These are phyloP conservation scores for Malacosoma neustria DNA, from an alignment of 2,888 invertebrate species.

Conservation along the genomic window DNA sequence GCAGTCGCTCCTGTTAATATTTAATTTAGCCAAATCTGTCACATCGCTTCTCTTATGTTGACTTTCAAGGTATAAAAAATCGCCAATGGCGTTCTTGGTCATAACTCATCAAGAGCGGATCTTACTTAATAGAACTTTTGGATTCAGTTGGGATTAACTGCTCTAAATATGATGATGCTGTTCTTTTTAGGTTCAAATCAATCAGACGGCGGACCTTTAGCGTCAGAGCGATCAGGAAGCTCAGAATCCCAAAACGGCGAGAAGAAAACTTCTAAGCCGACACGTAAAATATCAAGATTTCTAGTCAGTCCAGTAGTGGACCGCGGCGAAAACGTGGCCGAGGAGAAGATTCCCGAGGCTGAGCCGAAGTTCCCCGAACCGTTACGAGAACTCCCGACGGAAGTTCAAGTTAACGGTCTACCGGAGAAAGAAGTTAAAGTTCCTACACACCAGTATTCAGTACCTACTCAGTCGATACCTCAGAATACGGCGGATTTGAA, in stretches of 20 bases:
- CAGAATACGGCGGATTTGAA: slow-evolving; percentile 24
- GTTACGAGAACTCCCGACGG: slow-evolving; percentile 19
- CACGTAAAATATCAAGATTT: slow-evolving; percentile 86
- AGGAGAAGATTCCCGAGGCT: slow-evolving; percentile 18
- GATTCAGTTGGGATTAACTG: no score
- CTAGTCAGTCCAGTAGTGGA: slow-evolving; percentile 87
- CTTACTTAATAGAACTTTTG: no score
- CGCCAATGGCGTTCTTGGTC: no score
- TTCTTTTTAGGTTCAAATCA: slow-evolving; percentile 70
- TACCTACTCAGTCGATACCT: slow-evolving; percentile 26
- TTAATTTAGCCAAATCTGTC: neutral
- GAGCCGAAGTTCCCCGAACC: slow-evolving; percentile 18
- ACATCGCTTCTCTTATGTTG: no score
- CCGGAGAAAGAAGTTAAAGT: slow-evolving; percentile 28
- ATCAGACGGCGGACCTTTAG: slow-evolving; percentile 55
- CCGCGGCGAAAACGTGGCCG: slow-evolving; percentile 46
- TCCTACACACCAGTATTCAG: slow-evolving; percentile 52
- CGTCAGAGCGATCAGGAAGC: slow-evolving; percentile 52
- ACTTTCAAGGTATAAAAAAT: no score
- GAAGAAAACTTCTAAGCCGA: slow-evolving; percentile 67
- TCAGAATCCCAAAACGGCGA: slow-evolving; percentile 51
- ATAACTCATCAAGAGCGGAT: no score
- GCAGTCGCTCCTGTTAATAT: no score
- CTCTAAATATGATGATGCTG: no score
- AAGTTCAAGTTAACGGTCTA: slow-evolving; percentile 35